phyloP scores from a whole-genome alignment of 1,140 invertebrate species.

The Lysiphlebus fabarum region DNA sequence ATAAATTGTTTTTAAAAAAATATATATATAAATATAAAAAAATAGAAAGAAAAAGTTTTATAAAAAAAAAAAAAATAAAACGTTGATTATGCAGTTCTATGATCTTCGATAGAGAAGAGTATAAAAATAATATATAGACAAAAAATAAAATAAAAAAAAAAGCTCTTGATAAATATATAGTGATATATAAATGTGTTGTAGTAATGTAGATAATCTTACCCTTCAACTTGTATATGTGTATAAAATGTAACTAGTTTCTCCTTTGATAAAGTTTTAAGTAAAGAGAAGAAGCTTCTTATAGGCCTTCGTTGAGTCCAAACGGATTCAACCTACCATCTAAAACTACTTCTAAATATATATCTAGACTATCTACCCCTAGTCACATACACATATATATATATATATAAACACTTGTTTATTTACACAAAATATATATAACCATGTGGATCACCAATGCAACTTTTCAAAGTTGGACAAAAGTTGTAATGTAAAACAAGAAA shows the following conservation, averaged over 20 bases:
- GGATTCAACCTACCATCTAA: slow-evolving; percentile 2
- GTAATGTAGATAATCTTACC: slow-evolving; percentile 19
- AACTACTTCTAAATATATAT: slow-evolving; percentile 15
- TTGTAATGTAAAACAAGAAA: too few species aligned
- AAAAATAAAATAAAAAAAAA: slow-evolving; percentile 15
- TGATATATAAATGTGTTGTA: slow-evolving; percentile 14
- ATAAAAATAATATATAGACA: slow-evolving; percentile 5
- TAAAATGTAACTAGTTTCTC: slow-evolving; percentile 28
- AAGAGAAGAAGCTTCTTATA: slow-evolving; percentile 23
- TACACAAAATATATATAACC: too few species aligned
- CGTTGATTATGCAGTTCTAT: slow-evolving; percentile 11
- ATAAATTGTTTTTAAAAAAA: too few species aligned
- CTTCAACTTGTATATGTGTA: slow-evolving; percentile 16
- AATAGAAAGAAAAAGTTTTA: slow-evolving; percentile 1
- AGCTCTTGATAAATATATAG: not conserved
- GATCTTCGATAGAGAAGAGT: slow-evolving; percentile 1
- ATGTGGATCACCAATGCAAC: too few species aligned
- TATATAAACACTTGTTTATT: too few species aligned
- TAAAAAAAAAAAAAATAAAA: too few species aligned
- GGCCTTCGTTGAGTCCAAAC: slow-evolving; percentile 12
- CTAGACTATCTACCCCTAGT: not conserved
- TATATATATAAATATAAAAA: too few species aligned
- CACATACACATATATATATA: too few species aligned
- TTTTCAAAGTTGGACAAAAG: too few species aligned
- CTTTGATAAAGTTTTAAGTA: slow-evolving; percentile 27